Percentiles rank a stretch among this genome's conserved stretches.
Conservation (phyloP, 1,140 invertebrate genomes). For the Drosophila pseudoananassae region DNA sequence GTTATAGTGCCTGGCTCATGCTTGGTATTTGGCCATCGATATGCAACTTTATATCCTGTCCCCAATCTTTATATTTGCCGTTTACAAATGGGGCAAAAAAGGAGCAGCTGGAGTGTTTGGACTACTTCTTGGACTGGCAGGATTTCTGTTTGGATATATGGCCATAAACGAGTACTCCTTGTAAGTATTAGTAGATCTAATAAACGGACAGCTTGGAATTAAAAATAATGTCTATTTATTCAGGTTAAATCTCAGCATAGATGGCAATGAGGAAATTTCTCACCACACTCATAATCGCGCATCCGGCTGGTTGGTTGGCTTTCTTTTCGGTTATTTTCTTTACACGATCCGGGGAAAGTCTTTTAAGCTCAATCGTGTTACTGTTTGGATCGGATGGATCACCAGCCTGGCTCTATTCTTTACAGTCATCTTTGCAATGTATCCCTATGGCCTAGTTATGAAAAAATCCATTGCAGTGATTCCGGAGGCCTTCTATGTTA, state of each 20-base stretch:
- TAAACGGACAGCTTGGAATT: neutral
- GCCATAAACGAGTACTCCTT: slow-evolving; percentile 51
- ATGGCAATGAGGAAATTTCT: slow-evolving; percentile 22
- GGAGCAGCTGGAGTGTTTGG: slow-evolving; percentile 39
- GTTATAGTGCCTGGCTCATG: slow-evolving; percentile 92
- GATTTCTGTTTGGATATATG: slow-evolving; percentile 57
- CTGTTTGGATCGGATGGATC: slow-evolving; percentile 64
- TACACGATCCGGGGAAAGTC: slow-evolving; percentile 46
- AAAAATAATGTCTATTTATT: too few relatives aligned
- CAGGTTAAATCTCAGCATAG: slow-evolving; percentile 5
- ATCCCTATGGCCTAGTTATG: slow-evolving; percentile 71
- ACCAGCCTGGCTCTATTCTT: slow-evolving; percentile 61
- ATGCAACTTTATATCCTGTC: slow-evolving; percentile 92
- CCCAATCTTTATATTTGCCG: slow-evolving; percentile 89
- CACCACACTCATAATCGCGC: slow-evolving; percentile 50
- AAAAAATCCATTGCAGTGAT: slow-evolving; percentile 45
- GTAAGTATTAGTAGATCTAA: slow-evolving; percentile 2
- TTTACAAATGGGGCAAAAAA: slow-evolving; percentile 86
- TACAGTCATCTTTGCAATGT: slow-evolving; percentile 67
- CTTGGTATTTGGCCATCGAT: slow-evolving; percentile 94
- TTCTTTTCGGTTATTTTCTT: slow-evolving; percentile 70
- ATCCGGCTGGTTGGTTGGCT: slow-evolving; percentile 70
- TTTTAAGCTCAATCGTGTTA: slow-evolving; percentile 26
- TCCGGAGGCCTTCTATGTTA: slow-evolving; percentile 87
- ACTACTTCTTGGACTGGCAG: slow-evolving; percentile 22